A percentile compares a stretch with the other conserved stretches of the same genome.
These are phyloP conservation scores for Galagoides demidoff DNA, from an alignment of 2,797 vertebrate genomes.

Conservation along the genomic window DNA sequence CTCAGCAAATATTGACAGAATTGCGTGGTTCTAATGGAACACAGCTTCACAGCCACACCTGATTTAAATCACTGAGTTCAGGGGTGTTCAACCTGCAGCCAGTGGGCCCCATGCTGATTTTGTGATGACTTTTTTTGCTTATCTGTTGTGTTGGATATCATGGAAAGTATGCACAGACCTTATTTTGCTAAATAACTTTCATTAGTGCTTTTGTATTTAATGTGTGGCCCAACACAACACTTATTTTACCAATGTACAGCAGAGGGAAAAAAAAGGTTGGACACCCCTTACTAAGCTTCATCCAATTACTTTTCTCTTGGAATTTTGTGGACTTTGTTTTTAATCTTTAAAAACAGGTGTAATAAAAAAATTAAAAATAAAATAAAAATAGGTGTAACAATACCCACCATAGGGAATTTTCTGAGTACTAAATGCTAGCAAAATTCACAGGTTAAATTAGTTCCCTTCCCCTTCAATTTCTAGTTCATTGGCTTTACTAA, in stretches of 20 bases:
- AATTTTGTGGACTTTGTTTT: not conserved
- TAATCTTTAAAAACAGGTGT: not conserved
- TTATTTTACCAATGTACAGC: too few species aligned
- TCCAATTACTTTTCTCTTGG: not conserved
- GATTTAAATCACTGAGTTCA: not conserved
- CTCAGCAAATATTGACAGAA: not conserved
- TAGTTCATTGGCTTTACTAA: not conserved
- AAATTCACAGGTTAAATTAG: not conserved
- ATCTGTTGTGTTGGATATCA: too few species aligned
- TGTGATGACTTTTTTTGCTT: too few species aligned
- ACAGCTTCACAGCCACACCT: not conserved
- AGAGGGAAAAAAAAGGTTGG: too few species aligned
- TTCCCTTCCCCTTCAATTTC: not conserved
- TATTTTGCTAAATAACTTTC: too few species aligned
- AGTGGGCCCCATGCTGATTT: too few species aligned
- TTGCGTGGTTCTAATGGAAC: not conserved
- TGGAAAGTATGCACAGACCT: too few species aligned
- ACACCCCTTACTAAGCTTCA: not conserved
- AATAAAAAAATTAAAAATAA: not conserved
- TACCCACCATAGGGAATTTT: not conserved
- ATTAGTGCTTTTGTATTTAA: too few species aligned
- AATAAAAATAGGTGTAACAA: not conserved
- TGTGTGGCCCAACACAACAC: too few species aligned
- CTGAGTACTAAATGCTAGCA: slow-evolving; percentile 17
- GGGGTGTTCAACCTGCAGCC: too few species aligned